Base-by-base conservation (phyloP, 2,797 vertebrate genomes). In the Balearica regulorum region DNA sequence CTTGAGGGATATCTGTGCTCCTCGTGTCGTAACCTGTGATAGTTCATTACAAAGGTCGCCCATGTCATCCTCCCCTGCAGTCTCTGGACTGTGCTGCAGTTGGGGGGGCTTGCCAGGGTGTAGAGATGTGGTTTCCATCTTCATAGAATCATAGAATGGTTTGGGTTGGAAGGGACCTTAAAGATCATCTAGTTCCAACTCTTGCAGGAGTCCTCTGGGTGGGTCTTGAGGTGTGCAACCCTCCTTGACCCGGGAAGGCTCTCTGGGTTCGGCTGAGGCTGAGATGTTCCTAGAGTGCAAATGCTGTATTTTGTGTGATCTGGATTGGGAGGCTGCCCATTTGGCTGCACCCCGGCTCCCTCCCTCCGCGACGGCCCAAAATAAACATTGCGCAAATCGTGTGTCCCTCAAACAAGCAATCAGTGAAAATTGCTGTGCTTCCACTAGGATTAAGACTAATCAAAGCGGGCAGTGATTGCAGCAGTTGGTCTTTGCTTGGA, bases 381-480 rank as follows among this genome's bases (percentile, higher is more conserved):
- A 96, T 93, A 96, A 97, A 94, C 95, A 93, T 69, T 87, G 96
- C 2, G 26, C 88, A 94, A 96, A 93, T 86, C 2, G 1, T 22
- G 13, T 33, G 61, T 72, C 72, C 93, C 87, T 94, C 92, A 76
- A 91, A 96, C 83, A 90, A 93, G 95, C 79, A 85, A 88, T 93
- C 84, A 76, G 65, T 10, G 79, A 83, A 95, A 96, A 96, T 51
- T 86, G 79, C 84, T 86, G 46, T 55, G 76, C 77, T 95, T 94
- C 89, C 87, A 92, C 92, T 25, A 26, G 92, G 90, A 94, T 94
- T 94, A 88, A 93, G 90, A 60, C 77, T 94, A 95, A 93, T 96
- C 93, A n/a, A 88, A 96, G 89, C 54, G 79, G 92, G 83, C 96
- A 92, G 81, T 68, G 81, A 90, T 87, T 83, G 75, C 68, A 69